Evolutionary conservation across 2,888 invertebrate genomes (phyloP), one percentile per base, ranked within the genome.

Genomic region (Eutolmus rufibarbis): DNA sequence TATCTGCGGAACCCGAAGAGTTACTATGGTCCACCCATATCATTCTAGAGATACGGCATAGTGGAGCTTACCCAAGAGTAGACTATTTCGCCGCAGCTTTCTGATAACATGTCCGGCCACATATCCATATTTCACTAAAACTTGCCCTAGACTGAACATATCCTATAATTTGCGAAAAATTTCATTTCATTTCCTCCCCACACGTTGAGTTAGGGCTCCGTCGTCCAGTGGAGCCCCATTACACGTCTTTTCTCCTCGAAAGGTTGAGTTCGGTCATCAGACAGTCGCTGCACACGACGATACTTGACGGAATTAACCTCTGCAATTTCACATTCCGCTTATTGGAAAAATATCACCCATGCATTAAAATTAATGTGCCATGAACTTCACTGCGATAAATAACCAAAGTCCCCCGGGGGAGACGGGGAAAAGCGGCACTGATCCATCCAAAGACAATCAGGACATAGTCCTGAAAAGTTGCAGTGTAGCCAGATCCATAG

Each of bases 301-400:
- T 51, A 46, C 66, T 66, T 82, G 82, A 82, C 51, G 82, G 51
- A 82, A 82, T 82, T 82, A 82, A 82, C 82, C 82, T 82, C 57
- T 31, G 40, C 37, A 82, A 66, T 82, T 82, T 82, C 56, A 57
- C 57, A 37, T 82, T 66, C 79, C 82, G 57, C 82, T 82, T 82
- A 82, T 82, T 82, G 82, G 82, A 82, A 82, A 82, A 82, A 82
- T 82, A 82, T 82, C 82, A 82, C 37, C 82, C 82, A 82, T 82
- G 82, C 82, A 82, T 82, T 82, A 82, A 82, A 82, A 82, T 82
- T 82, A 82, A 82, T 82, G 82, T 82, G 34, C 82, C 82, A 66
- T 82, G 82, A 82, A 82, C 82, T 82, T 82, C 40, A 82, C 82
- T 82, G 57, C 82, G 57, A 82, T 82, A 82, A 82, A 82, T 82